Evolutionary conservation across 2,113 vertebrate species (phyloP), one percentile per base, ranked within the genome.

Genomic region (Zapus hudsonius): DNA sequence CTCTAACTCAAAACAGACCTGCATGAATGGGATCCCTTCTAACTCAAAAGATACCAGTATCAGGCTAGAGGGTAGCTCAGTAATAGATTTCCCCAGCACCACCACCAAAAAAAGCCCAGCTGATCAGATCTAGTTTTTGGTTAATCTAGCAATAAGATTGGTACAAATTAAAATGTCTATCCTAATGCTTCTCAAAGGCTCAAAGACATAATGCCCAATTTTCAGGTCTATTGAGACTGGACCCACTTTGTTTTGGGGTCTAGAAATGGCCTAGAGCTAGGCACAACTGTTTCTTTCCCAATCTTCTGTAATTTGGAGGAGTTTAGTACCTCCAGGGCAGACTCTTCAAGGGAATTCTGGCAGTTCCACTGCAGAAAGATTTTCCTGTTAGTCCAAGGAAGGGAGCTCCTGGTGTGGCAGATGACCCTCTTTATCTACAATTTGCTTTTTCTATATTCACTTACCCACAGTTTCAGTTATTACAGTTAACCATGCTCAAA

Each of bases 101-200:
- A 5, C 22, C 20, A 40, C 74, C 91, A 33, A 63, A 57, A 36
- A 63, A 4, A 44, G 42, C 47, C 12, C 47, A 47, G 22, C 73
- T 95, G 61, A 73, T 44, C 23, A 91, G 23, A 33, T 88, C 33
- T 72, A 42, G 33, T 78, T 76, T 90, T 66, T 55, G 59, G 66
- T 89, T 89, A 67, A 70, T 47, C 33, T 78, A 74, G 40, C 92
- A 75, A 88, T 80, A 84, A 59, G 8, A 63, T 79, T 78, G 90
- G 69, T 15, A 1, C 75, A 59, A 72, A 52, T 52, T 82, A 83
- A 75, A 69, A 44, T 63, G 33, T 11, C 47, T 66, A 8, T 57
- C 40, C 40, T 55, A 88, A 83, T n/a, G 44, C 42, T 72, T 40
- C 36, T 73, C 52, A 61, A 20, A 85, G 38, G 5, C 27, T 92